These are phyloP conservation scores for Tauraco erythrolophus DNA, from an alignment of 2,113 vertebrate genomes.

Conservation along the genomic window DNA sequence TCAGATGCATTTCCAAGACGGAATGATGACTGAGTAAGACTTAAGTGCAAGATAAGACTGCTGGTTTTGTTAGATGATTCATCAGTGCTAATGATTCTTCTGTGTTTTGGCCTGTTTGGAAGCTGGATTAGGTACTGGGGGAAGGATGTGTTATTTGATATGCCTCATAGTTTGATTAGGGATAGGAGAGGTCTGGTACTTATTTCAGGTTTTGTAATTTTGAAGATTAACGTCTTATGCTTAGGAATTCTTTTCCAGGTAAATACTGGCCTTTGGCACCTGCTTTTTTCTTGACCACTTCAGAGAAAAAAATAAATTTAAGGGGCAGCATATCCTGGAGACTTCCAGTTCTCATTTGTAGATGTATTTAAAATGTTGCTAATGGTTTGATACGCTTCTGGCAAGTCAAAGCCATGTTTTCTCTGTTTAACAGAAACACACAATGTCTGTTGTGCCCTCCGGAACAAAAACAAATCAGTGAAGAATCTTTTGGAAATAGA, in stretches of 20 bases:
- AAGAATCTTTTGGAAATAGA: background rate
- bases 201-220: background rate
- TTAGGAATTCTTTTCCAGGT: background rate
- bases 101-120: background rate
- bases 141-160: background rate
- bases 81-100: background rate
- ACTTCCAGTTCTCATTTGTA: background rate
- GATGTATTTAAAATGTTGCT: background rate
- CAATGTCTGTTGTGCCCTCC: background rate
- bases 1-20: background rate
- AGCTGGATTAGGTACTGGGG: background rate
- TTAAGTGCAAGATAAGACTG: background rate
- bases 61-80: background rate
- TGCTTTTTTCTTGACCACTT: background rate
- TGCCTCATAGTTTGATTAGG: background rate
- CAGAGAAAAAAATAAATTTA: background rate
- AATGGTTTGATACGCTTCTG: background rate
- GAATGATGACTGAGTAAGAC: background rate
- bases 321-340: background rate
- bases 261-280: background rate
- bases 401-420: background rate
- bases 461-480: background rate
- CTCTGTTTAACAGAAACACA: background rate
- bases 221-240: background rate
- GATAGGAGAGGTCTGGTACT: background rate